These are phyloP conservation scores for Dromas ardeola DNA, from an alignment of 2,113 vertebrate genomes.

Conservation along the genomic window DNA sequence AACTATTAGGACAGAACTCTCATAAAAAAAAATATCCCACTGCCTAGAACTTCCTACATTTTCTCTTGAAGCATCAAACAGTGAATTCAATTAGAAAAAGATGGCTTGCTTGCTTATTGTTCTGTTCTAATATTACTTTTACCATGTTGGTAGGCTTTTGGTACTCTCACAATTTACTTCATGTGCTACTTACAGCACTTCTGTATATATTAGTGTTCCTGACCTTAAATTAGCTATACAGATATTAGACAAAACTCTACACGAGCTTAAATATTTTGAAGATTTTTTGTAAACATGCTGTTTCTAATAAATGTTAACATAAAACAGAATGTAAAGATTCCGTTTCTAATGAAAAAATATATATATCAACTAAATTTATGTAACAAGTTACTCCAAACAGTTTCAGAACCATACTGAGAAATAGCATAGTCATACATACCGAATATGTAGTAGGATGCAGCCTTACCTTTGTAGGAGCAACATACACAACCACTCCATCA, in stretches of 20 bases:
- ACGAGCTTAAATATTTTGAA: background rate
- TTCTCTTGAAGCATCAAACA: background rate
- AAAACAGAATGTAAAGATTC: background rate
- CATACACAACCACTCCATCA: constrained; percentile 71
- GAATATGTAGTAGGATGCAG: background rate
- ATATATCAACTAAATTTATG: background rate
- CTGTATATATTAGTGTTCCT: background rate
- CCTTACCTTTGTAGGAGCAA: constrained; percentile 76
- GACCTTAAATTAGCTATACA: background rate
- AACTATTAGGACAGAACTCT: background rate
- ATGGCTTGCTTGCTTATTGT: background rate
- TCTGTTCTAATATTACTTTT: background rate
- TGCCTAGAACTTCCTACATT: background rate
- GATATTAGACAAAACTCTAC: background rate
- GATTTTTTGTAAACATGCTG: background rate
- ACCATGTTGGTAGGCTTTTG: background rate
- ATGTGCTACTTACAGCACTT: background rate
- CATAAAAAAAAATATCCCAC: background rate
- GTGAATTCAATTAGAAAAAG: background rate
- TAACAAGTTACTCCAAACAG: background rate
- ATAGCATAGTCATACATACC: background rate
- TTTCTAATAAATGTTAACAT: background rate
- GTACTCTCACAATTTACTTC: background rate
- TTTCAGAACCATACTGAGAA: background rate
- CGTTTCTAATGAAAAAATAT: background rate